Conservation (phyloP, 2,888 invertebrate genomes). For the Falcaria lacertinaria region DNA sequence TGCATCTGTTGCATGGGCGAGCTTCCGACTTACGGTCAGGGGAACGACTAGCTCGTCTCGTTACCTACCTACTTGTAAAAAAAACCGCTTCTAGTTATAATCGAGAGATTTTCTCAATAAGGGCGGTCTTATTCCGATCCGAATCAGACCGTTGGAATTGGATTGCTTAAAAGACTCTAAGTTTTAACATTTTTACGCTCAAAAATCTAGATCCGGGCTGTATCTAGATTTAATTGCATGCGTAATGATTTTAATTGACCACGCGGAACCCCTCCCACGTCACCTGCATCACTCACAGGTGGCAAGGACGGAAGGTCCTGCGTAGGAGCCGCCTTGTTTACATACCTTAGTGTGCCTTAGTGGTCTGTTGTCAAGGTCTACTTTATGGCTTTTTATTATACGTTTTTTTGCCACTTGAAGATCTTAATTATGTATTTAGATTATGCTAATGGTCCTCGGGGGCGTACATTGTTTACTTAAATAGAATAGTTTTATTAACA, state of each 20-base stretch:
- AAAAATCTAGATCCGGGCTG: constrained; percentile 6
- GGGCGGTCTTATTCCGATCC: no score
- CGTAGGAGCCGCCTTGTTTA: constrained; percentile 45
- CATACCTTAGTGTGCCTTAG: constrained; percentile 35
- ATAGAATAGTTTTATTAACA: constrained; percentile 5
- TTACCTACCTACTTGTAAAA: no score
- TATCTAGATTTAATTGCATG: constrained; percentile 3
- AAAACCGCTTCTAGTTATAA: no score
- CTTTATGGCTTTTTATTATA: constrained; percentile 24
- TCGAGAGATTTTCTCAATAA: no score
- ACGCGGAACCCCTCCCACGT: constrained; percentile 47
- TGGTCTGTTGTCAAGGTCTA: constrained; percentile 45
- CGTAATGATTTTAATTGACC: constrained; percentile 21
- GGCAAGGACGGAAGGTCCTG: constrained; percentile 37
- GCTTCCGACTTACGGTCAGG: no score
- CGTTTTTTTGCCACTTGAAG: constrained; percentile 15
- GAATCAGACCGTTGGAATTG: no score
- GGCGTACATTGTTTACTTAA: constrained; percentile 18
- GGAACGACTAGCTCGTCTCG: no score
- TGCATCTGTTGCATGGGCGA: no score
- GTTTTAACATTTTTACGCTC: no score
- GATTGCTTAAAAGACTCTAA: no score
- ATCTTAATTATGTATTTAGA: constrained; percentile 22
- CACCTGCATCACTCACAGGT: constrained; percentile 12
- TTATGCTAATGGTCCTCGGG: constrained; percentile 34